These are phyloP conservation scores for Chorisops tibialis DNA, from an alignment of 2,888 invertebrate genomes.

Conservation along the genomic window DNA sequence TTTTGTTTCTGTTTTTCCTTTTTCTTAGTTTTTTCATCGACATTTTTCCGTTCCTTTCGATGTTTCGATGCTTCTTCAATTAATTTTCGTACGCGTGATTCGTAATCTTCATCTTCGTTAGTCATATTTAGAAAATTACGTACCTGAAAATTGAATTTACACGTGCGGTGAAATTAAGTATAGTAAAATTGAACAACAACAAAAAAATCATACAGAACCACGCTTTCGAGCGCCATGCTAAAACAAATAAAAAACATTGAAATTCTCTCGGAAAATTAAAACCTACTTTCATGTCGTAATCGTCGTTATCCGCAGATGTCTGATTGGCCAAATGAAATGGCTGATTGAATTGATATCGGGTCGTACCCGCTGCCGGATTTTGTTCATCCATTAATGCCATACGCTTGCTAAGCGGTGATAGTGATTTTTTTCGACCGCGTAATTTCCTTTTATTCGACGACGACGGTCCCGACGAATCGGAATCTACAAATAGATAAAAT, in stretches of 20 bases:
- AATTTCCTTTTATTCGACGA: conserved; percentile 55
- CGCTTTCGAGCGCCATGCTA: too few species aligned
- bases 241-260: not conserved
- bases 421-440: conserved; percentile 65
- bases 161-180: too few species aligned
- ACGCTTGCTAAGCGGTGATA: conserved; percentile 78
- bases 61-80: conserved; percentile 79
- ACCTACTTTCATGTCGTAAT: too few species aligned
- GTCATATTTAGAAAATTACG: conserved; percentile 73
- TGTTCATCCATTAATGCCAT: conserved; percentile 70
- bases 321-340: conserved; percentile 55
- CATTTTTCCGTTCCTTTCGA: conserved; percentile 66
- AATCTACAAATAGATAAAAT: conserved; percentile 35
- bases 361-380: conserved; percentile 42
- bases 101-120: conserved; percentile 80
- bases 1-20: conserved; percentile 53
- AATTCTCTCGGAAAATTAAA: too few species aligned
- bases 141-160: conserved; percentile 51
- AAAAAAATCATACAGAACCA: too few species aligned
- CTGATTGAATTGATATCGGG: conserved; percentile 62
- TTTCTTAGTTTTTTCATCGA: conserved; percentile 60
- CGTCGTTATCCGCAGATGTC: conserved; percentile 41
- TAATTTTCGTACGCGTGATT: conserved; percentile 81
- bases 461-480: conserved; percentile 47
- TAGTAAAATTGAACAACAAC: too few species aligned